Conservation (phyloP, 2,797 vertebrate genomes). For the Falco columbarius region DNA sequence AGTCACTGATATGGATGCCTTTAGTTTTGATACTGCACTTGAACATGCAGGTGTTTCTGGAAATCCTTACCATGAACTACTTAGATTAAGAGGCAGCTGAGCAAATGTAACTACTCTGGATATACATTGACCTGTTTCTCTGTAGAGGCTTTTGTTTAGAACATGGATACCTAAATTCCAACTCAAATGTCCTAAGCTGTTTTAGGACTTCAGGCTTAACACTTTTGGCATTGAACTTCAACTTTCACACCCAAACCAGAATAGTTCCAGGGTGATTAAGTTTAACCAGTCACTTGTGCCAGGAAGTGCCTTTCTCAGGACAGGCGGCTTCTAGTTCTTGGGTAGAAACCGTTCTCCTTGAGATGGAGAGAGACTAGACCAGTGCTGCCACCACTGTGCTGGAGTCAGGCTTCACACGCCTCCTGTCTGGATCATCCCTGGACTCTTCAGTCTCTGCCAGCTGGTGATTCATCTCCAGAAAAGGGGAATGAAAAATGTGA, state of each 20-base stretch:
- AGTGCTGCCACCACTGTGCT: fast-evolving
- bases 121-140: background rate
- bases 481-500: background rate
- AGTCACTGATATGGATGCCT: background rate
- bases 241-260: background rate
- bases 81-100: background rate
- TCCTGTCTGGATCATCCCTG: background rate
- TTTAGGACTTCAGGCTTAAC: background rate
- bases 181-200: background rate
- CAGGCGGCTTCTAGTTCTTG: background rate
- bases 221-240: background rate
- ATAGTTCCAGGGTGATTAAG: background rate
- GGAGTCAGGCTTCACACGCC: background rate
- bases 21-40: background rate
- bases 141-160: background rate
- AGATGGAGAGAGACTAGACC: no score
- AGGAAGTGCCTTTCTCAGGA: background rate
- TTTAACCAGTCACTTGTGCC: background rate
- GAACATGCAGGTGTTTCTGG: background rate
- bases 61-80: background rate
- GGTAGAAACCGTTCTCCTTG: background rate
- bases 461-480: background rate
- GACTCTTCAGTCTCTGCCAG: background rate
- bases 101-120: background rate
- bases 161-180: background rate